Evolutionary conservation across 2,888 invertebrate genomes (phyloP).

Genomic region (Zeuzera pyrina): DNA sequence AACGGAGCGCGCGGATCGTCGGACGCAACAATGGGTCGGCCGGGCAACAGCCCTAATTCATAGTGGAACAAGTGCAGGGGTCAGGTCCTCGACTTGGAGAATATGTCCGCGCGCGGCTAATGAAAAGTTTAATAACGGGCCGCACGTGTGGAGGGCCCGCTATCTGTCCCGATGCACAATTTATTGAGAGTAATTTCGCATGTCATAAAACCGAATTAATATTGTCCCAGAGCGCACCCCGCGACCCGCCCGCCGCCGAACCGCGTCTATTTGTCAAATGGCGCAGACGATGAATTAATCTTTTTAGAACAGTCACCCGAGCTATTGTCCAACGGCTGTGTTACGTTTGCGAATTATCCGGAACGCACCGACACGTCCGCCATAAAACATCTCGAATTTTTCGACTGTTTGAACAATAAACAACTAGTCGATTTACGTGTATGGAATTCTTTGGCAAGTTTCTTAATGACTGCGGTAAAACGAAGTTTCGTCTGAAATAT

Average conservation of each 20-base stretch:
- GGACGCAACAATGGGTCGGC: no score
- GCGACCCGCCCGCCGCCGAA: slow-evolving; percentile 6
- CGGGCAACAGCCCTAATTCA: slow-evolving; percentile 23
- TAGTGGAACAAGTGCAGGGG: slow-evolving; percentile 31
- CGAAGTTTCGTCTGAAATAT: no score
- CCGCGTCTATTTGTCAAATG: slow-evolving; percentile 24
- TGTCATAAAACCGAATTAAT: slow-evolving; percentile 70
- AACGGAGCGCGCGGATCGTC: no score
- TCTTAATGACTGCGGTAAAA: no score
- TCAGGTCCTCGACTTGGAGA: slow-evolving; percentile 20
- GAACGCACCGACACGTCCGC: slow-evolving; percentile 20
- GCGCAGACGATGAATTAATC: slow-evolving; percentile 22
- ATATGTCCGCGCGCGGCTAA: slow-evolving; percentile 42
- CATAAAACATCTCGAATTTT: background rate
- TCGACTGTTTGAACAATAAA: background rate
- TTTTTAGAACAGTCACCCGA: slow-evolving; percentile 20
- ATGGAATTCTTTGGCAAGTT: no score
- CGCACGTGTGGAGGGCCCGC: slow-evolving; percentile 41
- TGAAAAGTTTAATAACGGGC: slow-evolving; percentile 65
- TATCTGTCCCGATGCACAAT: slow-evolving; percentile 46
- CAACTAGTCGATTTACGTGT: no score
- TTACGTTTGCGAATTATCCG: slow-evolving; percentile 16
- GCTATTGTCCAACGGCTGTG: slow-evolving; percentile 11
- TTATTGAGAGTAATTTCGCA: slow-evolving; percentile 68
- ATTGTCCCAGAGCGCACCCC: slow-evolving; percentile 23